Evolutionary conservation across 1,140 invertebrate genomes (phyloP), one percentile per base, ranked within the genome.

Genomic region (Schlechtendalia chinensis): DNA sequence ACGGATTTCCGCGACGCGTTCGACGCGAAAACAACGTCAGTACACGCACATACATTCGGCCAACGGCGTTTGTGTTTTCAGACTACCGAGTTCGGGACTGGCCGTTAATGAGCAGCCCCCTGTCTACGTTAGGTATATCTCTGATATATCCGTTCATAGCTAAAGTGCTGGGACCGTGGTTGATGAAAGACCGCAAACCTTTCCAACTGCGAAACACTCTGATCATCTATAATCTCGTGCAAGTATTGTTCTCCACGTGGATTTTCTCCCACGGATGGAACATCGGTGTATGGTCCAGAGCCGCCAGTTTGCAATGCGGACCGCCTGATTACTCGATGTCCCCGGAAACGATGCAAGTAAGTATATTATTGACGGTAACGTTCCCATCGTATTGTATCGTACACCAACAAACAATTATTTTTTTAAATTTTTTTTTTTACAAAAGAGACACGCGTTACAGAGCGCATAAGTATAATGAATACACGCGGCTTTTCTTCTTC

Each of bases 121-220:
- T 92, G 79, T 94, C 94, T 58, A 96, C 94, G 27, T 84, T 95
- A 82, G 87, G 89, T 81, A 90, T 94, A 82, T 94, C 93, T 84
- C 85, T 95, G 71, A 87, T 88, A 81, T 94, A 94, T 83, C 90
- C 93, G 32, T 91, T 92, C 84, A 83, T 92, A 82, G 93, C 94
- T 75, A 94, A 93, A 87, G 89, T 92, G 79, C 75, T 89, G 16
- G 95, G 95, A 19, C 94, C 94, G 65, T 90, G 90, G 84, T 86
- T 92, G 69, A 97, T 97, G 95, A 91, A 93, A 86, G 91, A 94
- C 84, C 89, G 94, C 83, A 91, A 94, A 87, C 92, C 95, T 5
- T 92, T 93, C 84, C 89, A 95, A 82, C 88, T 96, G 22, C 90
- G 93, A 83, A 89, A 90, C 82, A 87, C 92, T 47, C 88, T 96